Base-by-base conservation (phyloP, 53 echinoderm and acorn worm genomes). In the Astropecten irregularis region DNA sequence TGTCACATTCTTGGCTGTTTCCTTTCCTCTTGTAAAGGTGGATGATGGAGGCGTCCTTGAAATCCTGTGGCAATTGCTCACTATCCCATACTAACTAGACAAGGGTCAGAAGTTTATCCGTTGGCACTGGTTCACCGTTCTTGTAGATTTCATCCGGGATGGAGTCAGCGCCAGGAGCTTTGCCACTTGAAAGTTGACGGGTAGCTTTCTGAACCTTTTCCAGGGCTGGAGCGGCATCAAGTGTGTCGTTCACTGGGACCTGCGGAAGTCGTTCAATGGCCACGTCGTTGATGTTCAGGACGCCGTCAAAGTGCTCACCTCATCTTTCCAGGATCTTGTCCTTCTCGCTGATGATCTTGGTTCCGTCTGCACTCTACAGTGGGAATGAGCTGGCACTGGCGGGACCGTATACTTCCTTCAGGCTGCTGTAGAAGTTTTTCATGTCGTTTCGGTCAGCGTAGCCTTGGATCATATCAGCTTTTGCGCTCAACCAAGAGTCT, bases 121-220 rank as follows among this genome's bases (percentile, higher is more conserved):
- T 46, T 4, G 56, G 54, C 8, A 15, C 5, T 57, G 25, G 3
- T 11, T 39, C 56, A 31, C 87, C 79, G 9, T 23, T 0, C 3
- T 39, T 15, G 81, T 67, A 87, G 35, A 87, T 53, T 48, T 87
- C 77, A 21, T 68, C 69, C 3, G 81, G 55, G 1, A 87, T 55
- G 37, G 60, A 18, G 10, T 81, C 81, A 4, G 47, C 32, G 0
- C 69, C 81, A 4, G 87, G 87, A 36, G 82, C 79, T 51, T 87
- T 79, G 3, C 87, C 87, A 79, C 18, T 28, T 6, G 48, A 68
- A 14, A 65, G 48, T 19, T 25, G 61, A 3, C 19, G 11, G 50
- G 65, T 42, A 30, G 47, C 82, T 65, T 76, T 76, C 36, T 11
- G 2, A 16, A 49, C 32, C 37, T 67, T 49, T 10, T 11, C 64